Evolutionary conservation across 2,888 invertebrate species (phyloP), one percentile per base, ranked within the genome.

Genomic region (Drosophila suboccidentalis): DNA sequence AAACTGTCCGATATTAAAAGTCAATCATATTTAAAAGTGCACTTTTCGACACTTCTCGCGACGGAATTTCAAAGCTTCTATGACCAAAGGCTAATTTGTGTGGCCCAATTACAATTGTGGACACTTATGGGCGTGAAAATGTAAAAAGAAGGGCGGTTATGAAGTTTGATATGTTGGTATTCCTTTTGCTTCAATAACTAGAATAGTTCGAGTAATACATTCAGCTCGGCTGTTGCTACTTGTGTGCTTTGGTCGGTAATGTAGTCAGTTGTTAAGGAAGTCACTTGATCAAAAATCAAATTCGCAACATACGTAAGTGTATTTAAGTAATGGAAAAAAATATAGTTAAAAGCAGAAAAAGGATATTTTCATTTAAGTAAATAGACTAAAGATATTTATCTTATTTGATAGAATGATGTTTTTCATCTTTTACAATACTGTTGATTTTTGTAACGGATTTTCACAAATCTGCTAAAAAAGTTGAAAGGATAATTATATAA

Each of bases 1-100:
- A 58, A 39, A 6, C 29, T 47, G 26, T 1, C 36, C 11, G 36
- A 46, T 38, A 58, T 58, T 58, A 58, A 49, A 49, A 58, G 17
- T 38, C 47, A 38, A 58, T 58, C 26, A 58, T 9, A 17, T 26
- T 26, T 15, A 22, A 58, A 29, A 9, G 17, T 15, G 57, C 36
- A 10, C 8, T 32, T 34, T 44, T 54, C 32, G 13, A 2, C 54
- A 54, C 41, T 19, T 29, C 17, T 17, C 5, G 26, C 41, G 5
- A 4, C 11, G 11, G 22, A 13, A 22, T 38, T 38, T 19, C 1
- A 1, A 51, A 4, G n/a, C 5, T 11, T 49, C 3, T 2, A 26
- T 26, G 41, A 17, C 17, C 13, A 6, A 17, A 29, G 29, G 17
- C 29, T 15, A n/a, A 53, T 26, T 29, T 1, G 6, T 1, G 26